These are phyloP conservation scores for Gasterosteus nipponicus DNA, from an alignment of 2,113 vertebrate species.

Conservation along the genomic window DNA sequence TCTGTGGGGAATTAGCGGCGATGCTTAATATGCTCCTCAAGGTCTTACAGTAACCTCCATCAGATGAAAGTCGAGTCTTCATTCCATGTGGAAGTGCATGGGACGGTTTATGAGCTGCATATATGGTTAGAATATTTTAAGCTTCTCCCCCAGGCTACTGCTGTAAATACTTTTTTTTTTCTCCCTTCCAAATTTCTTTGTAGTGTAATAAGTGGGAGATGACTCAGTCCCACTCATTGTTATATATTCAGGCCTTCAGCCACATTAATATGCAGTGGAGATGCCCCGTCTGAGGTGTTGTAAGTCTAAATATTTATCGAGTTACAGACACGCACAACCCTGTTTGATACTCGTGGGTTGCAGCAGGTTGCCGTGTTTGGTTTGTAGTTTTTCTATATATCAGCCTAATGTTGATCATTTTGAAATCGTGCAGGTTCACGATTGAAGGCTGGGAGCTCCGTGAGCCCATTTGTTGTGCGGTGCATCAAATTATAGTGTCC, in stretches of 20 bases:
- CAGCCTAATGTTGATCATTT: conserved; percentile 40
- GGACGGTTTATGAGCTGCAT: neutral
- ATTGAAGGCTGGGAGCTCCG: conserved; percentile 22
- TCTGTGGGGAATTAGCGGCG: neutral
- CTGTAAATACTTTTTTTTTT: conserved; percentile 39
- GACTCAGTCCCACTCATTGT: conserved; percentile 47
- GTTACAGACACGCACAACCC: conserved; percentile 16
- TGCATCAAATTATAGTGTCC: conserved; percentile 47
- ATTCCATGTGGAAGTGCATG: neutral
- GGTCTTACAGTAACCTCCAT: neutral
- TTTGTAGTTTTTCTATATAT: conserved; percentile 27
- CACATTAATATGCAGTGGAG: conserved; percentile 46
- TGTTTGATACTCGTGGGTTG: conserved; percentile 27
- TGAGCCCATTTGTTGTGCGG: conserved; percentile 39
- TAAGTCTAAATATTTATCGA: conserved; percentile 55
- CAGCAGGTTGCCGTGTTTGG: conserved; percentile 31
- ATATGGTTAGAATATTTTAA: conserved; percentile 14
- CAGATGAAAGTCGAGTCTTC: neutral
- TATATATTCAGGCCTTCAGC: conserved; percentile 58
- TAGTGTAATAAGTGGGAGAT: conserved; percentile 37
- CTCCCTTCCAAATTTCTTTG: conserved; percentile 36
- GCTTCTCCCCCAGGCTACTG: neutral
- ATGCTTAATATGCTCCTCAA: conserved; percentile 1
- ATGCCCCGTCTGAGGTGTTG: conserved; percentile 39
- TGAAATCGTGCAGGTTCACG: conserved; percentile 27